Percentiles rank a stretch among this genome's conserved stretches.
Conservation (phyloP, 2,888 invertebrate species). For the Cheilosia variabilis region DNA sequence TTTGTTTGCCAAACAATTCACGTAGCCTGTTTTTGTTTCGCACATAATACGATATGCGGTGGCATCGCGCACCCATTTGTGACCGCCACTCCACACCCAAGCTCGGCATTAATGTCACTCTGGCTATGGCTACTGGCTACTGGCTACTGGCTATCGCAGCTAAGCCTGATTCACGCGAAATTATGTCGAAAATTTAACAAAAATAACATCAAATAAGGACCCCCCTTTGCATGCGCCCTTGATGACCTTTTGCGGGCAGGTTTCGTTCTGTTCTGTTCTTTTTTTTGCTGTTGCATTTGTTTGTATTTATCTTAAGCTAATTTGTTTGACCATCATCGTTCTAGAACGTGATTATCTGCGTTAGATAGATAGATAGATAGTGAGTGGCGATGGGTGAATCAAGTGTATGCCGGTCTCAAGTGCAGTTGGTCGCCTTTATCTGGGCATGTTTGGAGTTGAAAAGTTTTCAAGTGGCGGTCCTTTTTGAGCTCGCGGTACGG, state of each 20-base stretch:
- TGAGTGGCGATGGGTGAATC: slow-evolving; percentile 49
- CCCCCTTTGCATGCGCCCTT: slow-evolving; percentile 14
- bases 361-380: slow-evolving; percentile 61
- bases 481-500: slow-evolving; percentile 58
- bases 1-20: slow-evolving; percentile 72
- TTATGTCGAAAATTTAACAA: slow-evolving; percentile 40
- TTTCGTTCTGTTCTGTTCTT: too few species aligned
- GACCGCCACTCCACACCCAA: not conserved
- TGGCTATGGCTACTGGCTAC: slow-evolving; percentile 38
- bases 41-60: not conserved
- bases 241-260: slow-evolving; percentile 5
- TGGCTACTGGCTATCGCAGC: slow-evolving; percentile 32
- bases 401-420: slow-evolving; percentile 66
- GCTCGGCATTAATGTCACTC: slow-evolving; percentile 37
- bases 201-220: slow-evolving; percentile 24
- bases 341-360: slow-evolving; percentile 75
- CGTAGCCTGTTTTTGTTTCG: slow-evolving; percentile 66
- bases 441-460: slow-evolving; percentile 51
- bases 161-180: slow-evolving; percentile 67
- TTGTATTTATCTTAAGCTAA: slow-evolving; percentile 66
- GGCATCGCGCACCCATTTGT: slow-evolving; percentile 42
- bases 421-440: slow-evolving; percentile 74
- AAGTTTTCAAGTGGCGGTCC: slow-evolving; percentile 73
- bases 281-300: slow-evolving; percentile 16
- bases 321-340: slow-evolving; percentile 75